These are phyloP conservation scores for Corythaeola cristata DNA, from an alignment of 2,113 vertebrate species.

Conservation along the genomic window DNA sequence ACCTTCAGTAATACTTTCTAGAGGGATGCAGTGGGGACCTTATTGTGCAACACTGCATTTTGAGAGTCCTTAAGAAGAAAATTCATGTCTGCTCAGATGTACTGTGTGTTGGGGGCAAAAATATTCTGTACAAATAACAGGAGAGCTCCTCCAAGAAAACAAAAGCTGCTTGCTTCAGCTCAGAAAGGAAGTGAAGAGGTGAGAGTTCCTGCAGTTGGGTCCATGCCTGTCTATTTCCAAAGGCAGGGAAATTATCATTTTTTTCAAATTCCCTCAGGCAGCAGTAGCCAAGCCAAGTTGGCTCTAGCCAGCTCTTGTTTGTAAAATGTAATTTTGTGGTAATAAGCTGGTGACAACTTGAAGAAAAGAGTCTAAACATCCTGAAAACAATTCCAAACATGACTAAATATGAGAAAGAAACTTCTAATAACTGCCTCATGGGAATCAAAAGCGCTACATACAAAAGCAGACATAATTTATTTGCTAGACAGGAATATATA, in stretches of 20 bases:
- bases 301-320: conserved; percentile 70
- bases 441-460: not conserved
- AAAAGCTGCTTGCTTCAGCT: not conserved
- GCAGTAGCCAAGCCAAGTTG: conserved; percentile 65
- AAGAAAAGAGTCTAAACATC: conserved; percentile 72
- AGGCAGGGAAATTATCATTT: conserved; percentile 62
- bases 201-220: conserved; percentile 16
- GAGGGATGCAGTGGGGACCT: not conserved
- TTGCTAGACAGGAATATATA: not conserved
- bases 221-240: conserved; percentile 49
- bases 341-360: conserved; percentile 76
- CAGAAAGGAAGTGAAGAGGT: conserved; percentile 9
- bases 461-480: not conserved
- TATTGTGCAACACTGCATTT: not conserved
- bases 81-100: not conserved
- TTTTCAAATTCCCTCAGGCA: conserved; percentile 65
- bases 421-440: conserved; percentile 39
- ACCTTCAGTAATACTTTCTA: not conserved
- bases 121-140: not conserved
- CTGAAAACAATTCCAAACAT: conserved; percentile 70
- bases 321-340: conserved; percentile 76
- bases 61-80: not conserved
- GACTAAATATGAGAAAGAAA: conserved; percentile 47
- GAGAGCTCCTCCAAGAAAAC: not conserved
- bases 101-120: not conserved